phyloP scores from a whole-genome alignment of 37 sponge, comb jelly and placozoan species.

The Agelas oroides region DNA sequence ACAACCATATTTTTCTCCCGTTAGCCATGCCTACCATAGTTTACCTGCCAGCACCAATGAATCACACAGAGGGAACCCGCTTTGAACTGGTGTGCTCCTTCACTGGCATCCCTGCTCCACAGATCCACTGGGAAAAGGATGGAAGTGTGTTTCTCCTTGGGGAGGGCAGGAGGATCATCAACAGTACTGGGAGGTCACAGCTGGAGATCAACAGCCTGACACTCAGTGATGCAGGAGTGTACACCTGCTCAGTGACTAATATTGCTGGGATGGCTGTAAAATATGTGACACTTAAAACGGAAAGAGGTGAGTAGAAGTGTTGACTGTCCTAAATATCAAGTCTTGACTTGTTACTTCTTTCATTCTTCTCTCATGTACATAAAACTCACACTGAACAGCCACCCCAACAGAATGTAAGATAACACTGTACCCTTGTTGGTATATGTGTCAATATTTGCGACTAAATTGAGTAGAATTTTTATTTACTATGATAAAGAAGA shows the following conservation, averaged over 20 bases:
- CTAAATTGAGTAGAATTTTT: too few species aligned
- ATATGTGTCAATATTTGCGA: too few species aligned
- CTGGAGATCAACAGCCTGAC: not conserved
- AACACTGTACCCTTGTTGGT: too few species aligned
- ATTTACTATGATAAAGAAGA: too few species aligned
- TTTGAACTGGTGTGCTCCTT: not conserved
- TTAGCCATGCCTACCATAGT: slow-evolving; percentile 21
- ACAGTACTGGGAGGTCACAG: not conserved
- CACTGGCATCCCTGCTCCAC: slow-evolving; percentile 19
- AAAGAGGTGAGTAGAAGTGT: not conserved
- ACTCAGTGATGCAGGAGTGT: slow-evolving; percentile 19
- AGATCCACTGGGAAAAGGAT: slow-evolving; percentile 33
- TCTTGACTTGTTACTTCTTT: too few species aligned
- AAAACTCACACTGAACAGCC: too few species aligned
- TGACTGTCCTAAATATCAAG: too few species aligned
- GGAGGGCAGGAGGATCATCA: not conserved
- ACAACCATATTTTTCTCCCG: not conserved
- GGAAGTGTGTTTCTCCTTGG: not conserved
- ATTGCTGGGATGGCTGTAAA: not conserved
- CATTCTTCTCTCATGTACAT: too few species aligned
- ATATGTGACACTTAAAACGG: not conserved
- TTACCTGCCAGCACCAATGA: not conserved
- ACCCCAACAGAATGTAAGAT: too few species aligned
- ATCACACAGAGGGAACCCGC: not conserved
- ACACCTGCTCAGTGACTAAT: slow-evolving; percentile 8